A percentile compares a stretch with the other conserved stretches of the same genome.
phyloP scores from a whole-genome alignment of 2,797 vertebrate species.

The Harpagifer antarcticus region DNA sequence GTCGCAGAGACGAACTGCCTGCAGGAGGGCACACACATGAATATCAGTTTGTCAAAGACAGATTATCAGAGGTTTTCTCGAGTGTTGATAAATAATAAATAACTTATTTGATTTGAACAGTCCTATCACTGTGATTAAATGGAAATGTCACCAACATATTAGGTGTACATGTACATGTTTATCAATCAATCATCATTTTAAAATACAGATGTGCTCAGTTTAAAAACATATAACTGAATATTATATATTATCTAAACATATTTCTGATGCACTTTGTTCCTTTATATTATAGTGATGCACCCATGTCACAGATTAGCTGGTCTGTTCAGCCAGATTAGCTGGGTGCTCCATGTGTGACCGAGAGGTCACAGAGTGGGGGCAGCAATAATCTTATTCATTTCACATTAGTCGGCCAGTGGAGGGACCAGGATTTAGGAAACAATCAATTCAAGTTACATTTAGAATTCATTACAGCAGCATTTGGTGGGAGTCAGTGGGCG shows the following conservation, averaged over 20 bases:
- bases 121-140: neutral
- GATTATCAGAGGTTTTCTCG: neutral
- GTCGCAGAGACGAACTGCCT: constrained; percentile 33
- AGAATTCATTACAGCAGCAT: constrained; percentile 19
- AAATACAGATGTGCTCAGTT: neutral
- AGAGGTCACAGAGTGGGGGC: constrained; percentile 4
- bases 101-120: neutral
- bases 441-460: constrained; percentile 23
- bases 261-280: neutral
- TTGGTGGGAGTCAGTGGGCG: neutral
- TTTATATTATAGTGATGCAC: constrained; percentile 1
- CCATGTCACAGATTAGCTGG: constrained; percentile 2
- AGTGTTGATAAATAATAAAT: neutral
- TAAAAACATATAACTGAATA: neutral
- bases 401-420: constrained; percentile 18
- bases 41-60: no score
- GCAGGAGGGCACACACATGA: neutral
- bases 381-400: constrained; percentile 41
- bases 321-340: constrained; percentile 25
- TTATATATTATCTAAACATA: neutral
- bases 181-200: neutral
- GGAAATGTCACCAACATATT: neutral
- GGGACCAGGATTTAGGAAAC: constrained; percentile 28
- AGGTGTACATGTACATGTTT: neutral
- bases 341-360: constrained; percentile 10